These are phyloP conservation scores for Laothoe populi DNA, from an alignment of 2,888 invertebrate genomes.

Conservation along the genomic window DNA sequence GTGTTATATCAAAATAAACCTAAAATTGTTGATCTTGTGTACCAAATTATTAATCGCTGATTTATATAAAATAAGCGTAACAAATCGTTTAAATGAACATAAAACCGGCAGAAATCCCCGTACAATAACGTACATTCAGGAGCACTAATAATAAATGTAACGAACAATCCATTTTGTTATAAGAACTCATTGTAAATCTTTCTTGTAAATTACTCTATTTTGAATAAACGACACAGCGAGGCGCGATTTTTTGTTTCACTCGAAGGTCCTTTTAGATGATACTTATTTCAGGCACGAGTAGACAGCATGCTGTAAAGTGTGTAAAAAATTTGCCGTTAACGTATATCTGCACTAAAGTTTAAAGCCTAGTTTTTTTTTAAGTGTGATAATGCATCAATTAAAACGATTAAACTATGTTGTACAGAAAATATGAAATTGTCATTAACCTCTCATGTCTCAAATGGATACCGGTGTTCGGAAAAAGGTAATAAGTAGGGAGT, in stretches of 20 bases:
- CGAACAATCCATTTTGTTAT: conserved; percentile 3
- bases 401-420: too few species aligned
- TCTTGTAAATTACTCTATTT: conserved; percentile 4
- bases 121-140: not conserved
- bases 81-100: not conserved
- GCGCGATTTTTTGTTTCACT: conserved; percentile 17
- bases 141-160: not conserved
- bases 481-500: too few species aligned
- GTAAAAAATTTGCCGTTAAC: too few species aligned
- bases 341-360: too few species aligned
- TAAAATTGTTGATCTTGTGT: too few species aligned
- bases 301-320: not conserved
- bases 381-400: too few species aligned
- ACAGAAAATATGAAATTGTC: too few species aligned
- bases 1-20: too few species aligned
- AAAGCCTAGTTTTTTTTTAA: too few species aligned
- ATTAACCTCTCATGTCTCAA: too few species aligned
- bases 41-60: not conserved
- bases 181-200: conserved; percentile 8
- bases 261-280: not conserved
- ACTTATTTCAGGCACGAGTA: not conserved
- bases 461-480: too few species aligned
- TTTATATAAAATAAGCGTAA: not conserved
- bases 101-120: not conserved
- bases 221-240: conserved; percentile 16